These are phyloP conservation scores for Callopanchax toddi DNA, from an alignment of 2,113 vertebrate species.

Conservation along the genomic window DNA sequence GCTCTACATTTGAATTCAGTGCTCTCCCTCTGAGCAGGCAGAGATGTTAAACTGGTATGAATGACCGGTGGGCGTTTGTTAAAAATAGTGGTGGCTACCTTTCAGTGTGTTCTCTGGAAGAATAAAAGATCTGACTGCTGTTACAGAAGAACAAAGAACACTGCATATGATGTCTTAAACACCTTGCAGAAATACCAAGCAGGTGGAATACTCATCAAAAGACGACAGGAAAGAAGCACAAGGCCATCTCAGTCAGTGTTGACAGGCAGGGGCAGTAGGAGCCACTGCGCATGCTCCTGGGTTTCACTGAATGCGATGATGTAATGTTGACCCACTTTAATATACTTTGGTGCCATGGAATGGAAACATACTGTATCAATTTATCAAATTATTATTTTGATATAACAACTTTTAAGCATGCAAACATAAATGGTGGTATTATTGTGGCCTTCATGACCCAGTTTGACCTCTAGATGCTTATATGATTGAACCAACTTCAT, in stretches of 20 bases:
- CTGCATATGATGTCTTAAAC: background rate
- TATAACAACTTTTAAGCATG: no score
- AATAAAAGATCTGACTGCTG: conserved; percentile 1
- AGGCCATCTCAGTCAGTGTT: conserved; percentile 29
- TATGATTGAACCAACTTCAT: no score
- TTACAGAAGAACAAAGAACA: conserved; percentile 6
- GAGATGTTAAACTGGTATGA: background rate
- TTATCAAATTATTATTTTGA: no score
- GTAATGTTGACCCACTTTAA: no score
- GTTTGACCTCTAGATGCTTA: no score
- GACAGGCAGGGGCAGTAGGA: conserved; percentile 18
- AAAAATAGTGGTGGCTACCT: conserved; percentile 2
- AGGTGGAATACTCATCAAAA: conserved; percentile 14
- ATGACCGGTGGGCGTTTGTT: background rate
- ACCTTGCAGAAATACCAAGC: conserved; percentile 6
- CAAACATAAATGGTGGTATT: no score
- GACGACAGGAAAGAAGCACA: conserved; percentile 9
- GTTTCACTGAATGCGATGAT: no score
- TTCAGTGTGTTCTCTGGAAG: background rate
- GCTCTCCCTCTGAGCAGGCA: background rate
- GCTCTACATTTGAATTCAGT: conserved; percentile 1
- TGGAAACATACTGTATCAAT: no score
- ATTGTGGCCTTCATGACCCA: no score
- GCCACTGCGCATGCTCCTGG: conserved; percentile 23
- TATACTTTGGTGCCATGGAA: no score